Conservation (phyloP, 2,888 invertebrate genomes). For the Drosophila ustulata region DNA sequence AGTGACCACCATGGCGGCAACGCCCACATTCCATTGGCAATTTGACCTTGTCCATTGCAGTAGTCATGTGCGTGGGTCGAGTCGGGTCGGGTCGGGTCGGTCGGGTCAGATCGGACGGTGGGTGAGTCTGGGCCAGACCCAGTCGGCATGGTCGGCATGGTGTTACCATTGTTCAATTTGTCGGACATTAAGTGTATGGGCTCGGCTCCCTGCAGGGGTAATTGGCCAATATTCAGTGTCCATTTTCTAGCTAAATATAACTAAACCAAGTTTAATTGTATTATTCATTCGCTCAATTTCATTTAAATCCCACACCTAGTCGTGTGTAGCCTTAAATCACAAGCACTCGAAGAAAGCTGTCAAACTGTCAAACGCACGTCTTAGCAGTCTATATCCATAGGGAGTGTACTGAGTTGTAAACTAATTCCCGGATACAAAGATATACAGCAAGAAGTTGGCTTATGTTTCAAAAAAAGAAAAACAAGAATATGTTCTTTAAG, state of each 20-base stretch:
- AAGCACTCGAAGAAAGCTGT: not conserved
- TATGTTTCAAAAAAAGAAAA: no score
- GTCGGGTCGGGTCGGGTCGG: not conserved
- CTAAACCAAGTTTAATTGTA: constrained; percentile 1
- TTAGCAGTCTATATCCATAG: no score
- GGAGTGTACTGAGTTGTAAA: no score
- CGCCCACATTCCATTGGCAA: constrained; percentile 39
- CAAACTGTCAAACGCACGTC: not conserved
- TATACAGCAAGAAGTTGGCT: no score
- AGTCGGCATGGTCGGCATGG: not conserved
- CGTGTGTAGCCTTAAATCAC: not conserved
- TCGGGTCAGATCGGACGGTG: not conserved
- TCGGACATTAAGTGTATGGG: constrained; percentile 34
- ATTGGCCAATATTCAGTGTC: constrained; percentile 2
- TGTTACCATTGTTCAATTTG: constrained; percentile 42
- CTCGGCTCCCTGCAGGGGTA: not conserved
- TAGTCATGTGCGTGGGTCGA: constrained; percentile 1
- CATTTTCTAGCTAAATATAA: constrained; percentile 1
- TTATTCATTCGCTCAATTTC: constrained; percentile 1
- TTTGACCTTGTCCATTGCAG: constrained; percentile 58
- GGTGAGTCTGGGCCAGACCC: no score
- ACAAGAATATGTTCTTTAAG: no score
- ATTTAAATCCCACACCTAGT: not conserved
- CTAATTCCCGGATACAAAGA: no score
- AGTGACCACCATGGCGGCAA: constrained; percentile 19